Evolutionary conservation across 30 jellyfish, hydroid and myxozoan genomes (phyloP).

Genomic region (Nemopilema nomurai): DNA sequence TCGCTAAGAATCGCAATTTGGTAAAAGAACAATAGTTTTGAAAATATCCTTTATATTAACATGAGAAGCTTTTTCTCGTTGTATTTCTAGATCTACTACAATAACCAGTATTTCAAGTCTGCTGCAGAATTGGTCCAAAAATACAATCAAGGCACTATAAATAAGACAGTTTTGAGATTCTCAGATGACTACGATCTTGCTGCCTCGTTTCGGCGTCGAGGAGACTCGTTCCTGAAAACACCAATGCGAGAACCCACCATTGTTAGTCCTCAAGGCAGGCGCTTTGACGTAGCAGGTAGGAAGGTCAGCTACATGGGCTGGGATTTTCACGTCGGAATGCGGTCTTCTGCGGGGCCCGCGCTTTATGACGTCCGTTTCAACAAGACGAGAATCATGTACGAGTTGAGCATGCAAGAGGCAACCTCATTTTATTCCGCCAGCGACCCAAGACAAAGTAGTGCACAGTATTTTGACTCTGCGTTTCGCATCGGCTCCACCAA

Average conservation of each 20-base stretch:
- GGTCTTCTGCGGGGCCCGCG: constrained; percentile 82
- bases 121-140: constrained; percentile 51
- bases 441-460: constrained; percentile 70
- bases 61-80: no score
- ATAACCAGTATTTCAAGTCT: constrained; percentile 58
- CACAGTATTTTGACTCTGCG: constrained; percentile 60
- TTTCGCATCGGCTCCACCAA: constrained; percentile 46
- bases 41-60: no score
- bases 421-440: constrained; percentile 70
- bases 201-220: constrained; percentile 62
- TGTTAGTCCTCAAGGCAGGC: constrained; percentile 72
- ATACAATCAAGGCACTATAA: constrained; percentile 44
- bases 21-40: no score
- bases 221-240: constrained; percentile 27
- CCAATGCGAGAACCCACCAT: constrained; percentile 75
- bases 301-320: constrained; percentile 74
- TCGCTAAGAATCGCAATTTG: no score
- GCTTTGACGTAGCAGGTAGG: constrained; percentile 73
- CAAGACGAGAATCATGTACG: constrained; percentile 63
- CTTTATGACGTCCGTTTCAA: constrained; percentile 75
- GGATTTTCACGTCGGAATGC: constrained; percentile 72
- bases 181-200: constrained; percentile 20
- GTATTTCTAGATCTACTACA: constrained; percentile 64
- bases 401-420: constrained; percentile 81
- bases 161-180: constrained; percentile 35